Base-by-base conservation (phyloP, 2,888 invertebrate genomes). In the Caenorhabditis sp. region DNA sequence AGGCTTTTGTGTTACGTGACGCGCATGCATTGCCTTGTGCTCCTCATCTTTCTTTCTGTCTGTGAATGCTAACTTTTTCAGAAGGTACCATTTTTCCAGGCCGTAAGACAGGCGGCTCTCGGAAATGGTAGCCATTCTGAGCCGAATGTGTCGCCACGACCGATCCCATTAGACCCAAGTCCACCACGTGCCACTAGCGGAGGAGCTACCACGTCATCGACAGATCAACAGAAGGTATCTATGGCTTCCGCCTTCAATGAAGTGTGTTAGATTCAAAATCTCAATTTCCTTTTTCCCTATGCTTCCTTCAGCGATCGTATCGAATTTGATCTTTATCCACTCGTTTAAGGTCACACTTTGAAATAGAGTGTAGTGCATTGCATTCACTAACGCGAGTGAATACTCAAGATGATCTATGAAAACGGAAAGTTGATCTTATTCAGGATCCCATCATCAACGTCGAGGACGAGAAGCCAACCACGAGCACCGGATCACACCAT, bases 131-230 rank as follows among this genome's bases (percentile, higher is more conserved):
- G 51, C 68, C 8, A 47, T 14, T 79, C 80, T 19, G 85, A 80
- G 24, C 63, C 85, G 31, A 80, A 80, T 10, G 68, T 85, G 44
- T 89, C 89, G 16, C 89, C 89, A n/a, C 83, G 89, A 10, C 87
- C 88, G 28, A 87, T 90, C 26, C 90, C 90, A 22, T 81, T 90
- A 31, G 90, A 90, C 68, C 90, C 90, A 16, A 89, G 90, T 41
- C 90, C 90, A 14, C 86, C 86, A 59, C 81, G 81, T 22, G 73
- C 76, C 12, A 73, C 80, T 16, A 73, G 73, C 38, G 54, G 68
- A n/a, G 59, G 59, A 8, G 22, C 59, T 49, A n/a, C 51, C 19
- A 68, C 70, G 16, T 61, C 74, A 19, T 44, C 72, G 31, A 61
- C 73, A 14, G 72, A 73, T n/a, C n/a, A n/a, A 16, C 44, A 38